A percentile compares a stretch with the other conserved stretches of the same genome.
These are phyloP conservation scores for Lithodes maja DNA, from an alignment of 2,888 invertebrate genomes.

Conservation along the genomic window DNA sequence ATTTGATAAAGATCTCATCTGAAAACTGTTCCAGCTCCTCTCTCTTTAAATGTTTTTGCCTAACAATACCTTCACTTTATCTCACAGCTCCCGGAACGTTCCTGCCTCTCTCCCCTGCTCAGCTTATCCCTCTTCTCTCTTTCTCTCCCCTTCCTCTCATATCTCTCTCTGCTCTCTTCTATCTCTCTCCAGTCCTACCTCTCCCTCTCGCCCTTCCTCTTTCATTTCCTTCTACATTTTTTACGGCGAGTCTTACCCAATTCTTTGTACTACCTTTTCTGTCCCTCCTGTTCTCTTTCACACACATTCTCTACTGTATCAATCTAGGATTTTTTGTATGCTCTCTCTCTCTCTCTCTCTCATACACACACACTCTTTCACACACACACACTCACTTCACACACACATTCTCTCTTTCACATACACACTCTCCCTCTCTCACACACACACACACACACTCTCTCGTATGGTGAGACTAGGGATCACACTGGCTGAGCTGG, in stretches of 20 bases:
- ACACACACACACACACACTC: constrained; percentile 2
- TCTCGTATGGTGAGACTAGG: constrained; percentile 11
- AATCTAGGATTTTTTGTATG: too few relatives aligned
- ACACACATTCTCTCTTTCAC: neutral
- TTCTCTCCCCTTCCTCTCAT: neutral
- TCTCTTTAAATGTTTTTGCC: neutral
- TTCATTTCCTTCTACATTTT: neutral
- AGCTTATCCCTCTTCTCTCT: neutral
- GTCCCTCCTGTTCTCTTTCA: neutral
- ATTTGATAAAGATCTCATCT: too few relatives aligned
- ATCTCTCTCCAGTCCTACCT: constrained; percentile 10
- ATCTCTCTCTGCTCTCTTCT: constrained; percentile 4
- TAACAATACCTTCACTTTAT: constrained; percentile 5
- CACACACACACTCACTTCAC: neutral
- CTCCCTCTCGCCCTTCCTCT: constrained; percentile 3
- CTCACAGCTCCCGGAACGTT: neutral
- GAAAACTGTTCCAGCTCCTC: neutral
- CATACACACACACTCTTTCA: neutral
- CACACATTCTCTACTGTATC: neutral
- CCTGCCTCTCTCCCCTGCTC: neutral
- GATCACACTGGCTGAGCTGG: neutral
- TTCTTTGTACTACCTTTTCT: neutral
- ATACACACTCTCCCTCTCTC: neutral
- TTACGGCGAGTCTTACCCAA: neutral
- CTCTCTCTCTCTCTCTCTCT: neutral